Conservation (phyloP, 2,888 invertebrate species). For the Abscondita cerata region DNA sequence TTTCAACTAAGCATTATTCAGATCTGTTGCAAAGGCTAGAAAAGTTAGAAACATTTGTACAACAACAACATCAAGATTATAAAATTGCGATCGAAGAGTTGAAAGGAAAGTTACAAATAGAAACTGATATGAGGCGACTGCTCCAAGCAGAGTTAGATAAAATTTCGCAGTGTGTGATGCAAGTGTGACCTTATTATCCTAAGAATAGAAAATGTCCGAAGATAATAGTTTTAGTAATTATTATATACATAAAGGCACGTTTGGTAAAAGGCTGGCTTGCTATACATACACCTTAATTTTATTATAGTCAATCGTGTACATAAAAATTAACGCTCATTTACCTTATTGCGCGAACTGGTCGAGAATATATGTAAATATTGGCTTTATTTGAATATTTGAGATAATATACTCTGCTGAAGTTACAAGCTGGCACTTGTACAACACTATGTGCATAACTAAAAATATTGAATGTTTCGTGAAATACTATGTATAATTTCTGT, state of each 20-base stretch:
- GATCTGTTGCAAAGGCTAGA: constrained; percentile 60
- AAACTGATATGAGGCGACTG: constrained; percentile 68
- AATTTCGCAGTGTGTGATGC: constrained; percentile 73
- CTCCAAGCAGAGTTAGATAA: constrained; percentile 74
- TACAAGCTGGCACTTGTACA: no score
- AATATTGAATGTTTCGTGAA: not conserved
- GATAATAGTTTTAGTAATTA: not conserved
- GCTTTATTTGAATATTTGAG: no score
- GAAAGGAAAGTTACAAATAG: constrained; percentile 65
- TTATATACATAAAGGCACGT: not conserved
- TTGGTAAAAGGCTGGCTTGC: constrained; percentile 1
- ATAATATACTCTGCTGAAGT: no score
- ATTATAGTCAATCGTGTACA: no score
- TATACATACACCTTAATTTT: no score
- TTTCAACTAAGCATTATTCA: constrained; percentile 49
- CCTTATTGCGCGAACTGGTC: no score
- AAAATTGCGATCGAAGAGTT: constrained; percentile 71
- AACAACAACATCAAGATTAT: constrained; percentile 66
- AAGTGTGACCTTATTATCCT: constrained; percentile 58
- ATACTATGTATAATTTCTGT: not conserved
- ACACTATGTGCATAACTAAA: no score
- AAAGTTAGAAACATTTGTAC: constrained; percentile 65
- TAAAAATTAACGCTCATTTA: no score
- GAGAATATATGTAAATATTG: no score
- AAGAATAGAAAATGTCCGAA: not conserved